Base-by-base conservation (phyloP, 2,888 invertebrate genomes). In the Athrips mouffetella region DNA sequence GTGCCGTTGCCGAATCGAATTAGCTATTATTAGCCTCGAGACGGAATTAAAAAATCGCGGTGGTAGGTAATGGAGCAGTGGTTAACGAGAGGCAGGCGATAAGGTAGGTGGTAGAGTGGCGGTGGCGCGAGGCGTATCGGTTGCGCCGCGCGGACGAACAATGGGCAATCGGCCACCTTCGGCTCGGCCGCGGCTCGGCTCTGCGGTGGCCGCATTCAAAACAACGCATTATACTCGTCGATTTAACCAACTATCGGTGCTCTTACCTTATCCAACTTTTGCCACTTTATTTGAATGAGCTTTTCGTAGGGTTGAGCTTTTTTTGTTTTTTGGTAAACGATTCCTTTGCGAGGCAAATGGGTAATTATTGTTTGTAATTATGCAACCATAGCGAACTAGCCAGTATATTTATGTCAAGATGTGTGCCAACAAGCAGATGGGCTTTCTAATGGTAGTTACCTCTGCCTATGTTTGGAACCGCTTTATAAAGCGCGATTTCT, bases 81-180 rank as follows among this genome's bases (percentile, higher is more conserved):
- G 74, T 76, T 76, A 81, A 80, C 78, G 78, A 78, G 84, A 84
- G 80, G 76, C 76, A 78, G 80, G 81, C 73, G 76, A 77, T 83
- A 82, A 81, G 81, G 83, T 81, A 76, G 82, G 81, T 82, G 76
- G 81, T 63, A 70, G 70, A 76, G 72, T 67, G 64, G 61, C 76
- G 73, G 70, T 62, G 70, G 86, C 69, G 85, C 86, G 82, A 80
- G 80, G 83, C 87, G 76, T 86, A 71, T 68, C 87, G 73, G 86
- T 80, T 73, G 72, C 84, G 82, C 66, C 69, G 73, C 76, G 78
- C 65, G 62, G 68, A 42, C 58, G 74, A 81, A 88, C 87, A 88
- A 88, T 88, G 73, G 80, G 62, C 81, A 82, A 85, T 84, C 78
- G 80, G 56, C 76, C 73, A 66, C 76, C 71, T n/a, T n/a, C 63